Evolutionary conservation across 2,797 vertebrate genomes (phyloP), one percentile per base, ranked within the genome.

Genomic region (Crossoptilon crossoptilon): DNA sequence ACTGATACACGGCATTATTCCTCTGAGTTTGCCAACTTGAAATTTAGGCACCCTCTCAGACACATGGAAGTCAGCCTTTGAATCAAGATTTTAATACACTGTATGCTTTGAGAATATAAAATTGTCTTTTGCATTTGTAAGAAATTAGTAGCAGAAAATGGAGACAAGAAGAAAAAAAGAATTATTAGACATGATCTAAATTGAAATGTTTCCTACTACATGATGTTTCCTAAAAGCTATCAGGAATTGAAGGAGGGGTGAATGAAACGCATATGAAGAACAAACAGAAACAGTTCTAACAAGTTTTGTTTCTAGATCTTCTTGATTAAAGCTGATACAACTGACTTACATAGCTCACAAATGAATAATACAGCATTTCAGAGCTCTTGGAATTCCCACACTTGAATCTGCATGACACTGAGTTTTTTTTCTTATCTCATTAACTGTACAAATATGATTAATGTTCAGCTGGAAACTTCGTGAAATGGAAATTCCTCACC

Each of bases 401-500:
- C 69, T 92, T 90, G 87, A 48, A 90, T 55, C 33, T 62, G 33
- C 55, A 71, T 17, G 37, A 24, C 48, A 84, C 13, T 27, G 22
- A 91, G 58, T 94, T 80, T 72, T 80, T 2, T 62, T 72, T 87
- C 29, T 70, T 58, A 84, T 48, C 48, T 73, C 41, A 43, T 77
- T 88, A 88, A 49, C n/a, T 3, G 1, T 67, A 84, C 77, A 91
- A 79, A 79, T 14, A 68, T 16, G 9, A 74, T 58, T 66, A n/a
- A 79, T 13, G 23, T 63, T 87, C 58, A 59, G 33, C 49, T 85
- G 66, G 31, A 90, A 91, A 88, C 26, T 78, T 72, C 58, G 75
- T 59, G 78, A 87, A 77, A 95, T 39, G 49, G 37, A 62, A 93
- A 94, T 72, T 84, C 64, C 49, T 85, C 49, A 77, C 18, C n/a